These are phyloP conservation scores for Patiria miniata DNA, from an alignment of 35 echinoderm and acorn worm species.

Conservation along the genomic window DNA sequence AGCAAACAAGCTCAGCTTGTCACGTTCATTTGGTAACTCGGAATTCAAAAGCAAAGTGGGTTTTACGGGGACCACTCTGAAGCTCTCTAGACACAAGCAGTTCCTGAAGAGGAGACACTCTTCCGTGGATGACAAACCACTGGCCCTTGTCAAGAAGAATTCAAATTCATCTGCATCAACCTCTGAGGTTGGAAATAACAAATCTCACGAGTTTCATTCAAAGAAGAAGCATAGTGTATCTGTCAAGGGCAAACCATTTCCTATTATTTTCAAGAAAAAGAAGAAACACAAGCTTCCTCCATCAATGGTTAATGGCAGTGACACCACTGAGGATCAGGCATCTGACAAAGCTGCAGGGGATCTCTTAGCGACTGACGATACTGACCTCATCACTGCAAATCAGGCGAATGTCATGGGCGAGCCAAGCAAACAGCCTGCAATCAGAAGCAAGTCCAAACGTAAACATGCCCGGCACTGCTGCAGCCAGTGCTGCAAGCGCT, in stretches of 20 bases:
- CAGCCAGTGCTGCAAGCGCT: conserved; percentile 85
- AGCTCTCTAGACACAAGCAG: neutral
- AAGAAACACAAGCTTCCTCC: neutral
- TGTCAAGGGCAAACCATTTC: conserved; percentile 4
- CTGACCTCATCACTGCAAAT: neutral
- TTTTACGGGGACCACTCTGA: neutral
- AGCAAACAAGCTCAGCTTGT: neutral
- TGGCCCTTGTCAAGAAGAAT: neutral
- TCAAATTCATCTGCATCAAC: neutral
- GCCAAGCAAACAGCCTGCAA: neutral
- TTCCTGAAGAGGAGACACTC: conserved; percentile 6
- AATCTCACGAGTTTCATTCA: neutral
- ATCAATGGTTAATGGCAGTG: neutral
- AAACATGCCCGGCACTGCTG: conserved; percentile 70
- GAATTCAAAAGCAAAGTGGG: neutral
- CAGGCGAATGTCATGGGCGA: neutral
- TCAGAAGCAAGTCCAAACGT: conserved; percentile 57
- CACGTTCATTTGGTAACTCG: neutral
- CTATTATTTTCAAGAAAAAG: conserved; percentile 17
- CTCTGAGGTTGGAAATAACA: neutral
- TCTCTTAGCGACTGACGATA: neutral
- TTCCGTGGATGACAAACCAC: neutral
- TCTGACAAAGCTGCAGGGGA: conserved; percentile 15
- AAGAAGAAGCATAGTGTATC: neutral
- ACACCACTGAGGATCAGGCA: neutral